A percentile compares a stretch with the other conserved stretches of the same genome.
Evolutionary conservation across 1,140 invertebrate genomes (phyloP).

Genomic region (Euborellia annulipes): DNA sequence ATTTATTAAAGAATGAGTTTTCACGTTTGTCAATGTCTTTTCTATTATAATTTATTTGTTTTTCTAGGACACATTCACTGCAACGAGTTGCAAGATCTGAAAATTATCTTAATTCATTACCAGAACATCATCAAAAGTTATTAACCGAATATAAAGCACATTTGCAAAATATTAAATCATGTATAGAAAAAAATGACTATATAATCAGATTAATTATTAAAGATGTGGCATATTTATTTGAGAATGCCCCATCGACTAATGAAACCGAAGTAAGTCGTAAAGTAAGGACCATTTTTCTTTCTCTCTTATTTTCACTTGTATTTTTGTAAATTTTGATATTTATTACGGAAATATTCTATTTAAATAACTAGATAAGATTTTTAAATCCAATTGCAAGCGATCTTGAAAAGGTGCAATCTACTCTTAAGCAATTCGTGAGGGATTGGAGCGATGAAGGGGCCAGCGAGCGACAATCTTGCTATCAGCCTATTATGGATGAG

Average conservation of each 20-base stretch:
- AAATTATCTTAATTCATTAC: constrained; percentile 55
- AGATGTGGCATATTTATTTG: constrained; percentile 70
- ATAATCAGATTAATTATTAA: constrained; percentile 70
- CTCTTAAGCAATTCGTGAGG: constrained; percentile 85
- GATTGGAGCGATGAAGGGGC: constrained; percentile 85
- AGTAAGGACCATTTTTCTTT: no score
- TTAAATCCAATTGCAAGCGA: constrained; percentile 28
- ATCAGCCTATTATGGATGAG: constrained; percentile 78
- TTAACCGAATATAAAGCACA: constrained; percentile 60
- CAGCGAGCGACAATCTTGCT: constrained; percentile 71
- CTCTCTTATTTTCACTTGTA: no score
- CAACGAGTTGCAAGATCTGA: constrained; percentile 52
- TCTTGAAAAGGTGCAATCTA: constrained; percentile 77
- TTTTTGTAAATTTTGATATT: no score
- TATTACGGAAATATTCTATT: neutral
- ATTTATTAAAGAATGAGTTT: no score
- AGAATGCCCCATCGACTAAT: constrained; percentile 41
- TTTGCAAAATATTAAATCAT: constrained; percentile 52
- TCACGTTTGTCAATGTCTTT: no score
- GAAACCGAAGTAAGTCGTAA: neutral
- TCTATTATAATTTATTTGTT: no score
- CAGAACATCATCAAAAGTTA: constrained; percentile 55
- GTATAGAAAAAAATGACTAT: constrained; percentile 69
- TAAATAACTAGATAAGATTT: neutral
- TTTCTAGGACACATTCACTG: constrained; percentile 24